These are phyloP conservation scores for Pantherophis guttatus DNA, from an alignment of 2,113 vertebrate species.

Conservation along the genomic window DNA sequence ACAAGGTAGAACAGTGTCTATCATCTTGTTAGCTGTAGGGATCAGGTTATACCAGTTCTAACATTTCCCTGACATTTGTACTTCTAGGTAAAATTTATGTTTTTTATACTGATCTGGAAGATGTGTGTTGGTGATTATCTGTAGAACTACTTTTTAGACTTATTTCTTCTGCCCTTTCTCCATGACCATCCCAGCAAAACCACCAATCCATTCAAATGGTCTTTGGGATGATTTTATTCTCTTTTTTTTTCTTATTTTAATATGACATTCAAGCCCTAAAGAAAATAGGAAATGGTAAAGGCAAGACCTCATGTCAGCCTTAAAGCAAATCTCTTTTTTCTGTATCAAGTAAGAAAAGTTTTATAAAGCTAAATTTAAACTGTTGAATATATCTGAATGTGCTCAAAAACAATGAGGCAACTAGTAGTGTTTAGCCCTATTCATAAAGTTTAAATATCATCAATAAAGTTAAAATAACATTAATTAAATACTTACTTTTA, in stretches of 20 bases:
- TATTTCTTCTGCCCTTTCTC: background rate
- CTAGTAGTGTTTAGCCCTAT: background rate
- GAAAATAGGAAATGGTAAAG: background rate
- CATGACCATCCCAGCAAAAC: background rate
- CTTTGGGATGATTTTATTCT: background rate
- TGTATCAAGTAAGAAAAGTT: background rate
- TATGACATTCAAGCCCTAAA: constrained; percentile 2
- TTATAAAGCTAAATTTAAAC: background rate
- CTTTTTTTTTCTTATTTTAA: background rate
- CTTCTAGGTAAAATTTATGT: constrained; percentile 19
- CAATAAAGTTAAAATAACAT: background rate
- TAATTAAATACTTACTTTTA: background rate
- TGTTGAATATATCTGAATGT: background rate
- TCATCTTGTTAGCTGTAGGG: constrained; percentile 8
- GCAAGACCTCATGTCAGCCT: background rate
- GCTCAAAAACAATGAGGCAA: background rate
- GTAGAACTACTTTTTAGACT: background rate
- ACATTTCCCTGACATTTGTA: constrained; percentile 12
- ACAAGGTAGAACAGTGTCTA: background rate
- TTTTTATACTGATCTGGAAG: constrained; percentile 11
- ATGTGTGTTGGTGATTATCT: constrained; percentile 11
- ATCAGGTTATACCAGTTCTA: constrained; percentile 19
- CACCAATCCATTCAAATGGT: background rate
- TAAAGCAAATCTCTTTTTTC: background rate
- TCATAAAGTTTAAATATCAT: background rate